phyloP scores from a whole-genome alignment of 2,888 invertebrate genomes.

The Eristalinus aeneus region DNA sequence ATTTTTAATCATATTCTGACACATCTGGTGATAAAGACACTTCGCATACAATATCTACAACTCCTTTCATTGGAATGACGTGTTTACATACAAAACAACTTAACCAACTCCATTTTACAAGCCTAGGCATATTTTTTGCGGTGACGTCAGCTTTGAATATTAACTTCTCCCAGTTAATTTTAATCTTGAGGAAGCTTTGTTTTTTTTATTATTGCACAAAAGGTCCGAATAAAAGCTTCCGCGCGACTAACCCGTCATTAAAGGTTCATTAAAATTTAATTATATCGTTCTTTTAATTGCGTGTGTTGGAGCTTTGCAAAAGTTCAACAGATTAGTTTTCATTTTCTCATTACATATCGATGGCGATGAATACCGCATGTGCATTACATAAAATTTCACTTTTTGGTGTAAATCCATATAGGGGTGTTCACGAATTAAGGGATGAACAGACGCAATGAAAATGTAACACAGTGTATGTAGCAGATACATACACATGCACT shows the following conservation, averaged over 20 bases:
- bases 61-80: not conserved
- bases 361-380: not conserved
- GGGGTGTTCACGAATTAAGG: not conserved
- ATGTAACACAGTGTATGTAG: not conserved
- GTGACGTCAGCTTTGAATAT: constrained; percentile 9
- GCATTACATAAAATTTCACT: not conserved
- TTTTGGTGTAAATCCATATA: not conserved
- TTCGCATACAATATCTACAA: not conserved
- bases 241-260: not conserved
- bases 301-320: constrained; percentile 5
- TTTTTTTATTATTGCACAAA: not conserved
- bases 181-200: not conserved
- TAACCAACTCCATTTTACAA: not conserved
- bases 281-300: constrained; percentile 2
- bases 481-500: not conserved
- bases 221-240: not conserved
- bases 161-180: not conserved
- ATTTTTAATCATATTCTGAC: not conserved
- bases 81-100: not conserved
- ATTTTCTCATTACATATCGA: not conserved
- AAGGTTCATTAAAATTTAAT: constrained; percentile 22
- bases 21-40: not conserved
- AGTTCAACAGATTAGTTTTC: not conserved
- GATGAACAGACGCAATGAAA: not conserved
- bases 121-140: not conserved